Base-by-base conservation (phyloP, 2,113 vertebrate species). In the Menura novaehollandiae region DNA sequence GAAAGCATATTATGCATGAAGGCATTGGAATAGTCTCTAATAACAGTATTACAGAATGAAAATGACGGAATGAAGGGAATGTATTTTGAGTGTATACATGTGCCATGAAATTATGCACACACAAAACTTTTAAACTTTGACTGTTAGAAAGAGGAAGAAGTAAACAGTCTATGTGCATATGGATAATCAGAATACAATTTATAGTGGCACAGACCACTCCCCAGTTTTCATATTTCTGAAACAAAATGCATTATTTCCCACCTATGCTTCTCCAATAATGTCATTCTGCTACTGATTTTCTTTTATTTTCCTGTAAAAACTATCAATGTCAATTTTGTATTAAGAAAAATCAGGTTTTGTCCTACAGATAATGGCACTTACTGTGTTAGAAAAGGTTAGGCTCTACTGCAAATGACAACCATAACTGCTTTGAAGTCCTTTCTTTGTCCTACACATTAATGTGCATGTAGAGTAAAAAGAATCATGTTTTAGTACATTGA, bases 311-410 rank as follows among this genome's bases (percentile, higher is more conserved):
- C 37, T 22, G 59, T 66, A 63, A 75, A 92, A 94, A 64, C 22
- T 52, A 83, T 24, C 53, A 91, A 64, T 64, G 27, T 82, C 74
- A 92, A 52, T 13, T 6, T 79, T 71, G 27, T 62, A 81, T 94
- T 78, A 84, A 87, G 60, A 95, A 79, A 91, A 93, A 95, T 53
- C 46, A 82, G 8, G n/a, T 41, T 95, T 82, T 58, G 16, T 68
- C 49, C 52, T 68, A 76, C 24, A 89, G 37, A 49, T 92, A 89
- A 75, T 47, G 20, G 26, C 79, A 24, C 43, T 92, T 56, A n/a
- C 41, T 92, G 14, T 85, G 13, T 46, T 68, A 86, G 64, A 53
- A 95, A 92, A 93, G 46, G 49, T 77, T 91, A 82, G 9, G 30
- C 15, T 88, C 27, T 87, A 41, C 73, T 81, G 84, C n/a, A 84